Conservation (phyloP, 2,888 invertebrate genomes). For the Drosophila paranaensis region DNA sequence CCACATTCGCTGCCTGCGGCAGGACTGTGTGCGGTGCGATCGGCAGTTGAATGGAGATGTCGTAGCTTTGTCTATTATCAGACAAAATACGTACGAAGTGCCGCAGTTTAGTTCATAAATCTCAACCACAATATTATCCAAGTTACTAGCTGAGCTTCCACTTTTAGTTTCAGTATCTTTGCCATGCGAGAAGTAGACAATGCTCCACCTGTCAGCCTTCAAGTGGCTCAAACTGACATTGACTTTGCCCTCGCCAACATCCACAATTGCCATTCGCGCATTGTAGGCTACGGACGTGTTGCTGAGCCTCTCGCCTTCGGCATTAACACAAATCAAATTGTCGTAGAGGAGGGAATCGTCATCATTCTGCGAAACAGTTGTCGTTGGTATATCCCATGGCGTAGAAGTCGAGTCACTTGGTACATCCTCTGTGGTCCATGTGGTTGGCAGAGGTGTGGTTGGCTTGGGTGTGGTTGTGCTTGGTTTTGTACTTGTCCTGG, state of each 20-base stretch:
- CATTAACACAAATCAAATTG: constrained; percentile 18
- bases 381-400: neutral
- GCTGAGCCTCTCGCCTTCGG: neutral
- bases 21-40: constrained; percentile 57
- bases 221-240: constrained; percentile 23
- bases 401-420: constrained; percentile 2
- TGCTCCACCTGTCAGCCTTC: neutral
- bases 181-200: constrained; percentile 38
- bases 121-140: constrained; percentile 1
- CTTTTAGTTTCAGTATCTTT: neutral
- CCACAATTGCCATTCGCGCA: constrained; percentile 25
- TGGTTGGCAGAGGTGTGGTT: neutral
- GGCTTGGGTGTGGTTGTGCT: neutral
- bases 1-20: constrained; percentile 54
- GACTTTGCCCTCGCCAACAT: constrained; percentile 19
- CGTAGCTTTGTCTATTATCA: constrained; percentile 36
- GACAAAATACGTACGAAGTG: constrained; percentile 65
- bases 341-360: neutral
- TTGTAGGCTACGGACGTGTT: constrained; percentile 18
- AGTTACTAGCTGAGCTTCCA: neutral
- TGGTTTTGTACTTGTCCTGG: neutral
- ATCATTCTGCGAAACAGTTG: neutral
- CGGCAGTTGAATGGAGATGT: constrained; percentile 73
- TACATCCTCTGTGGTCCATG: neutral
- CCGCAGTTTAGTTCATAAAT: constrained; percentile 32